Conservation (phyloP, 2,888 invertebrate genomes). For the Sipha maydis region DNA sequence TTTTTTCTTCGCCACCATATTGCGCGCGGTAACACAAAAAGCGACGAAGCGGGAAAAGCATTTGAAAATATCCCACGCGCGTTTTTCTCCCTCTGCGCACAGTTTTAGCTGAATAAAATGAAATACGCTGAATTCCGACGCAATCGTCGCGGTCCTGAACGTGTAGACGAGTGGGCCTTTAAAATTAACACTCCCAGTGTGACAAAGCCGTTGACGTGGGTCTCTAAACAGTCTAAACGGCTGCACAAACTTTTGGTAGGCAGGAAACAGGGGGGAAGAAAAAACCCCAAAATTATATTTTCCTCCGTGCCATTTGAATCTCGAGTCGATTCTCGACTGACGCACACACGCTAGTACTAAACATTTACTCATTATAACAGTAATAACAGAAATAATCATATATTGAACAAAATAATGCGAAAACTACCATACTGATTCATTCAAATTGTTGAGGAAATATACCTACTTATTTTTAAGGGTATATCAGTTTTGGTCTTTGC, state of each 20-base stretch:
- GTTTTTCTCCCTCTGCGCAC: background rate
- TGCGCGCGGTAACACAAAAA: background rate
- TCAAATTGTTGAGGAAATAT: no score
- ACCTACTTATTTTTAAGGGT: no score
- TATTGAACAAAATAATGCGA: no score
- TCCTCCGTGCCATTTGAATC: no score
- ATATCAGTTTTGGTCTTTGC: no score
- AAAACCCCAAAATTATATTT: slow-evolving; percentile 26
- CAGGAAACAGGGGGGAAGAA: background rate
- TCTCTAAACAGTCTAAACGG: slow-evolving; percentile 31
- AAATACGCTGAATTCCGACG: slow-evolving; percentile 43
- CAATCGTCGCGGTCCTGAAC: background rate
- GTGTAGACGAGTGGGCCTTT: background rate
- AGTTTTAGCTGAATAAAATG: slow-evolving; percentile 26
- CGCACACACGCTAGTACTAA: no score
- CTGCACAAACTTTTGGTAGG: background rate
- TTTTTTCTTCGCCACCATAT: background rate
- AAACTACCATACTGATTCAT: no score
- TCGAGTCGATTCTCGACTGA: no score
- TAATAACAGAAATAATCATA: no score
- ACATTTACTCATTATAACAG: no score
- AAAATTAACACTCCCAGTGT: slow-evolving; percentile 42
- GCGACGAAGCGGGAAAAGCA: background rate
- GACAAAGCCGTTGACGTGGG: slow-evolving; percentile 51
- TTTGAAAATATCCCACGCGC: background rate